Evolutionary conservation across 2,797 vertebrate species (phyloP).

Genomic region (Cuculus canorus): DNA sequence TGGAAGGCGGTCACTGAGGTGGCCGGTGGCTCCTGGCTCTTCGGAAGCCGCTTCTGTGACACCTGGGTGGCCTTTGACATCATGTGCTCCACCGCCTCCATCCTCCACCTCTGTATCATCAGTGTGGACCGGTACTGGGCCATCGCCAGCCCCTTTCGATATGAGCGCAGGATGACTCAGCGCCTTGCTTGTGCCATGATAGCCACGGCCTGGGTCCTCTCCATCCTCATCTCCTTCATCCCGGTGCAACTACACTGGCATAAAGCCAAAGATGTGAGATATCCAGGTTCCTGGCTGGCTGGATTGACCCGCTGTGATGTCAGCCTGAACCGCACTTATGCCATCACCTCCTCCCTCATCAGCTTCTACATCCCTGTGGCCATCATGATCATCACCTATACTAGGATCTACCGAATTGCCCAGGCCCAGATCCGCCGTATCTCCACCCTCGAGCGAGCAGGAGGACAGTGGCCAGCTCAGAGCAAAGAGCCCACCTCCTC

Average conservation of each 20-base stretch:
- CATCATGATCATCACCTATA: slow-evolving; percentile 85
- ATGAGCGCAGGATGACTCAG: slow-evolving; percentile 82
- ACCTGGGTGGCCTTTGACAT: slow-evolving; percentile 88
- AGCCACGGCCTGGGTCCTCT: slow-evolving; percentile 82
- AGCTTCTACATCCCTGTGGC: slow-evolving; percentile 88
- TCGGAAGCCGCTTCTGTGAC: slow-evolving; percentile 80
- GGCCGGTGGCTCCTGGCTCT: slow-evolving; percentile 81
- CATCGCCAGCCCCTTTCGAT: slow-evolving; percentile 84
- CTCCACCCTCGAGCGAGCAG: slow-evolving; percentile 81
- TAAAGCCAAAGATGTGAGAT: slow-evolving; percentile 9
- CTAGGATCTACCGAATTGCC: slow-evolving; percentile 85
- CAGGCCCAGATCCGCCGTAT: slow-evolving; percentile 85
- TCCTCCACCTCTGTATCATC: slow-evolving; percentile 86
- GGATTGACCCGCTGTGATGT: slow-evolving; percentile 71
- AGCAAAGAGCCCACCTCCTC: slow-evolving; percentile 49
- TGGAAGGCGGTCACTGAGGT: slow-evolving; percentile 82
- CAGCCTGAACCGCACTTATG: slow-evolving; percentile 81
- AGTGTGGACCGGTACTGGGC: slow-evolving; percentile 88
- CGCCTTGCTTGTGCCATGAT: slow-evolving; percentile 84
- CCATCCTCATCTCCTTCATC: slow-evolving; percentile 86
- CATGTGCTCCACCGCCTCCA: slow-evolving; percentile 86
- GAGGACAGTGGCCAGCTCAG: slow-evolving; percentile 61
- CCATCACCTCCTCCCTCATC: slow-evolving; percentile 83
- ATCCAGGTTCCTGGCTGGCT: not conserved
- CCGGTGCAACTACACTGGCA: slow-evolving; percentile 86